A percentile compares a stretch with the other conserved stretches of the same genome.
These are phyloP conservation scores for Toxotes jaculatrix DNA, from an alignment of 2,113 vertebrate species.

Conservation along the genomic window DNA sequence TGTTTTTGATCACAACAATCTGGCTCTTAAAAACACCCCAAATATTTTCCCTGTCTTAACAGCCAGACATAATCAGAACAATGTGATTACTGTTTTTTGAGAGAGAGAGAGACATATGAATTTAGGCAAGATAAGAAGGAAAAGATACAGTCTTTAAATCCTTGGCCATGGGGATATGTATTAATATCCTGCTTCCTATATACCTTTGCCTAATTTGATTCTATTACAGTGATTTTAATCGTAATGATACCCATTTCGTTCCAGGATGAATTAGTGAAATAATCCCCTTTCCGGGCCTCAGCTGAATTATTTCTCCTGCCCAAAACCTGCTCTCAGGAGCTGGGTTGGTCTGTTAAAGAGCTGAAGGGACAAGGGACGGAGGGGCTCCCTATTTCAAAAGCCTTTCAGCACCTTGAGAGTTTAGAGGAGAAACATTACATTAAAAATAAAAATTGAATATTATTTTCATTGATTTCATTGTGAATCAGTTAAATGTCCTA, in stretches of 20 bases:
- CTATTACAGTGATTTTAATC: slow-evolving; percentile 66
- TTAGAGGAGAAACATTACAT: not conserved
- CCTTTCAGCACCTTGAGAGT: slow-evolving; percentile 21
- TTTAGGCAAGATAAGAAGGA: slow-evolving; percentile 13
- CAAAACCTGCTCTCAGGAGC: slow-evolving; percentile 33
- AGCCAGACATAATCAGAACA: slow-evolving; percentile 59
- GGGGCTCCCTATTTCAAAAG: slow-evolving; percentile 28
- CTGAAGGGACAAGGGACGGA: slow-evolving; percentile 7
- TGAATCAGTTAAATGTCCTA: not conserved
- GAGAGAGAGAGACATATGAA: slow-evolving; percentile 23
- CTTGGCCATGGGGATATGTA: slow-evolving; percentile 38
- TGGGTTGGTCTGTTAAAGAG: slow-evolving; percentile 21
- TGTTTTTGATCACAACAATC: slow-evolving; percentile 45
- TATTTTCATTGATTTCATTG: not conserved
- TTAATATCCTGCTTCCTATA: slow-evolving; percentile 66
- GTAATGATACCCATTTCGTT: slow-evolving; percentile 64
- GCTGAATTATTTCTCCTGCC: slow-evolving; percentile 39
- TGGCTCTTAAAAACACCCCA: slow-evolving; percentile 30
- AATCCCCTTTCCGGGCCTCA: slow-evolving; percentile 56
- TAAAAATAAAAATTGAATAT: not conserved
- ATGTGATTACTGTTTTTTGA: slow-evolving; percentile 55
- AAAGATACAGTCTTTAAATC: slow-evolving; percentile 50
- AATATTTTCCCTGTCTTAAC: slow-evolving; percentile 14
- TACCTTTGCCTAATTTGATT: slow-evolving; percentile 67
- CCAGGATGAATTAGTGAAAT: slow-evolving; percentile 59